Evolutionary conservation across 2,888 invertebrate genomes (phyloP), one percentile per base, ranked within the genome.

Genomic region (Leptura quadrifasciata): DNA sequence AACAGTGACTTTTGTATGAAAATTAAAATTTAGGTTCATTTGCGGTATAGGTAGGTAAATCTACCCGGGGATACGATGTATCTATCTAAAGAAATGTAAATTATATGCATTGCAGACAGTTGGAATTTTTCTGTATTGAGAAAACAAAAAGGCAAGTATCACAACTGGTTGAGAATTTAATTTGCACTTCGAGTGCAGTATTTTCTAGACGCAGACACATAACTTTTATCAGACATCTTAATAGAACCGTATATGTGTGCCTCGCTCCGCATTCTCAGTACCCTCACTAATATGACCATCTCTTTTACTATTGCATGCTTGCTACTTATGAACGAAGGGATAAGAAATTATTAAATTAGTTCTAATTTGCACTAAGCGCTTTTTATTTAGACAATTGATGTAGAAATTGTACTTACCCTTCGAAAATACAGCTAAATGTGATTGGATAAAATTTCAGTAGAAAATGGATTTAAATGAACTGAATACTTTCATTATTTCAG

Each of bases 221-320:
- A 47, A 47, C n/a, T 47, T 47, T 47, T 47, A 47, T 47, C 47
- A 47, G 47, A 47, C n/a, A 47, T 47, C 47, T 47, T 47, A n/a
- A 47, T n/a, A 39, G 39, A n/a, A 5, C n/a, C 15, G 47, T 12
- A 47, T n/a, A 12, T 47, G 8, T 8, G 10, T 8, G 35, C 10
- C 3, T 35, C 39, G 10, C 39, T 47, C 47, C n/a, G 47, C 47
- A n/a, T 47, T 15, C n/a, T 47, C n/a, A 47, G n/a, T n/a, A n/a
- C n/a, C 1, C 47, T 0, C 6, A 47, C n/a, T n/a, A 47, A 47
- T 15, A 15, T 47, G 12, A n/a, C 15, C 4, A 24, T n/a, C n/a
- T n/a, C n/a, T n/a, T n/a, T n/a, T n/a, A 39, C 2, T 12, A 0
- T 47, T n/a, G 4, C 47, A n/a, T 2, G 12, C 47, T 47, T 12